Base-by-base conservation (phyloP, 2,113 vertebrate species). In the Neodontobutis hainanensis region DNA sequence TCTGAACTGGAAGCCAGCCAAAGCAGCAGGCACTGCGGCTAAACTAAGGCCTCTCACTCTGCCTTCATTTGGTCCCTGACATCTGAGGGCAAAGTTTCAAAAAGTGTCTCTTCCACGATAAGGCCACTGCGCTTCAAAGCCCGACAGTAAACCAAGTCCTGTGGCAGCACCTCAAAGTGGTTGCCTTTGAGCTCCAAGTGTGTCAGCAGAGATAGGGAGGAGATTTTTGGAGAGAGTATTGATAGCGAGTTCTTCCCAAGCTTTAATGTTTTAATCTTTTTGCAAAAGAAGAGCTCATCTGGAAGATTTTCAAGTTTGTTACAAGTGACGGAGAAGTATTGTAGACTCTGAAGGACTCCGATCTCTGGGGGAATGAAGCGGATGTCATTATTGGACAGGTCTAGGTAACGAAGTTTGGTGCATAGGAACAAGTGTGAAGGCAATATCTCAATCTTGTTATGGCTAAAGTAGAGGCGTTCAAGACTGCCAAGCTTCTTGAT, bases 281-380 rank as follows among this genome's bases (percentile, higher is more conserved):
- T 99, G 92, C 98, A 99, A 69, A 98, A 99, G 88, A 98, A 99
- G 0, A 99, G 93, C 87, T 99, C 98, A 44, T 98, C 97, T 4
- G 98, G 98, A 45, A 99, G 93, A 6, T 92, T 97, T 85, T 99
- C 97, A 14, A 99, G 93, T 89, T 99, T 99, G 93, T 99, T 99
- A 80, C 92, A 95, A 2, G 93, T 93, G 81, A 98, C 94, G 12
- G 97, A 97, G 72, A 99, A 98, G 83, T 97, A 97, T 44, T 97
- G 97, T 66, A 99, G 95, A 91, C 95, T 98, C 86, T 99, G 97
- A 11, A 99, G 94, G 44, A 99, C 97, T 50, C 97, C 97, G 1
- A 99, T 93, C 89, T 99, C 97, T 0, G 97, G 97, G 0, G 97
- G 97, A 73, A 99, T 99, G 78, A 99, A 99, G 40, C 95, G 91